A percentile compares a stretch with the other conserved stretches of the same genome.
Evolutionary conservation across 2,888 invertebrate genomes (phyloP).

Genomic region (Luperina testacea): DNA sequence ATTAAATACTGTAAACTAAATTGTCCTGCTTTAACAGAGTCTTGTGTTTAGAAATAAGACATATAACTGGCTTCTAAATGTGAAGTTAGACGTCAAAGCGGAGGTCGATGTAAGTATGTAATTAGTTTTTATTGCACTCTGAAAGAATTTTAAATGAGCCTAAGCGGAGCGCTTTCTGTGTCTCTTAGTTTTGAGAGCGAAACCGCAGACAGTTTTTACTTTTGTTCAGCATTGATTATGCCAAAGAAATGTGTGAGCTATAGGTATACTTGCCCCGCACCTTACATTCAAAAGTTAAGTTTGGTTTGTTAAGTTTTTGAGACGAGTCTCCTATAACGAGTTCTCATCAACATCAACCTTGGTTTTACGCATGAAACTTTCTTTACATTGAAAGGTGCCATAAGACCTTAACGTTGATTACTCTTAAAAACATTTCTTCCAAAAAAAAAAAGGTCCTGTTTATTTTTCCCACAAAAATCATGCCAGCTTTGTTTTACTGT

Average conservation of each 20-base stretch:
- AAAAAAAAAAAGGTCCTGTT: background rate
- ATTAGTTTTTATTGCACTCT: conserved; percentile 31
- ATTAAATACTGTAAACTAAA: conserved; percentile 3
- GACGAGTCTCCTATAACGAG: background rate
- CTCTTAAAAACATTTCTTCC: background rate
- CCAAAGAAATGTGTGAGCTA: background rate
- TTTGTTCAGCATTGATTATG: conserved; percentile 2
- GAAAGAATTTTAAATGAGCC: conserved; percentile 40
- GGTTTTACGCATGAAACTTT: background rate
- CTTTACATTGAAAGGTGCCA: background rate
- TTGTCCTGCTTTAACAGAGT: background rate
- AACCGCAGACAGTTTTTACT: conserved; percentile 12
- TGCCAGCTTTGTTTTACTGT: conserved; percentile 29
- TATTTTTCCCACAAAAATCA: conserved; percentile 14
- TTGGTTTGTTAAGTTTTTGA: background rate
- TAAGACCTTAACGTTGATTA: background rate
- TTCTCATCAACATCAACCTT: background rate
- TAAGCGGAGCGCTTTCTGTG: conserved; percentile 13
- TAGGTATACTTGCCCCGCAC: too few species aligned
- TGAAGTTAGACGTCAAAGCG: conserved; percentile 29
- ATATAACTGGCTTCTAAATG: conserved; percentile 1
- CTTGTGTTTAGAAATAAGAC: background rate
- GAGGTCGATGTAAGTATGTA: conserved; percentile 18
- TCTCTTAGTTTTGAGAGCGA: conserved; percentile 34
- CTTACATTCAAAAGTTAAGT: conserved; percentile 1